These are phyloP conservation scores for Platygyra sinensis DNA, from an alignment of 64 coral and sea anemone species.

Conservation along the genomic window DNA sequence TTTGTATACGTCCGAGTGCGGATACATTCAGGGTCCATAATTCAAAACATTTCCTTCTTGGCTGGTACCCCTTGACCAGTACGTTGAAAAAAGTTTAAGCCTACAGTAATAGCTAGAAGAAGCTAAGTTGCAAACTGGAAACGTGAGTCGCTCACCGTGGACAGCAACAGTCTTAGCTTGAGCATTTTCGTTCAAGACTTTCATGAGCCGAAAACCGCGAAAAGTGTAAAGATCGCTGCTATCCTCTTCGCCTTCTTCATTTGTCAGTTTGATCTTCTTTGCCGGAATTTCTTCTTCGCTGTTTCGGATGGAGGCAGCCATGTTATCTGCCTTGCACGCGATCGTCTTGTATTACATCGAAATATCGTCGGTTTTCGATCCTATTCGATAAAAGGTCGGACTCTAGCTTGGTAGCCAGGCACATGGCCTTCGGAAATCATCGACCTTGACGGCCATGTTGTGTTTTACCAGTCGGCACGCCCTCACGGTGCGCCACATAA, in stretches of 20 bases:
- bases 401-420: conserved; percentile 14
- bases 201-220: conserved; percentile 62
- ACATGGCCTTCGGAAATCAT: not conserved
- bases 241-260: not conserved
- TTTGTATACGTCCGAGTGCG: too few relatives aligned
- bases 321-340: not conserved
- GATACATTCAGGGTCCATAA: too few relatives aligned
- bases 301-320: conserved; percentile 23
- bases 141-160: conserved; percentile 65
- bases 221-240: conserved; percentile 43
- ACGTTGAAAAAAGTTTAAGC: too few relatives aligned
- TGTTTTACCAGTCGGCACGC: conserved; percentile 35
- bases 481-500: conserved; percentile 19
- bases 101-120: too few relatives aligned
- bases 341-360: not conserved
- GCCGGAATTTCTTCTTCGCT: conserved; percentile 22
- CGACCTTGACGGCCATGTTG: conserved; percentile 29
- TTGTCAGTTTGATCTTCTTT: conserved; percentile 52
- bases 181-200: conserved; percentile 76
- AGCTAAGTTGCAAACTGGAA: too few relatives aligned
- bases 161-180: conserved; percentile 65
- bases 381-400: conserved; percentile 6
- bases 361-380: not conserved
- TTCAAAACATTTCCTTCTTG: too few relatives aligned
- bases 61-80: too few relatives aligned